These are phyloP conservation scores for Eupristina koningsbergeri DNA, from an alignment of 1,140 invertebrate genomes.

Conservation along the genomic window DNA sequence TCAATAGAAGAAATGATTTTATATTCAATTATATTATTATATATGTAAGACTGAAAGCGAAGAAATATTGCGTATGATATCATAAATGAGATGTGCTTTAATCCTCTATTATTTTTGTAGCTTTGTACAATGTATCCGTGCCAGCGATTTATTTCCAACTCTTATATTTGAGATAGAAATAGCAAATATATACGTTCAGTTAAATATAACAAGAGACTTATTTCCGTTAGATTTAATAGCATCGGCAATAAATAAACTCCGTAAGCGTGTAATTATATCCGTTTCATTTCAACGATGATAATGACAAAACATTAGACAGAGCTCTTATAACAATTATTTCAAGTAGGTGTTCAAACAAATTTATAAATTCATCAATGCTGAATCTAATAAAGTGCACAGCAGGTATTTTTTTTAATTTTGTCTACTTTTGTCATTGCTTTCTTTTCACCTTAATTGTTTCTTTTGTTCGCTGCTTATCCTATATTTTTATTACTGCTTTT, in stretches of 20 bases:
- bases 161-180: background rate
- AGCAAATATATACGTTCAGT: slow-evolving; percentile 2
- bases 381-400: background rate
- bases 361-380: slow-evolving; percentile 52
- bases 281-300: background rate
- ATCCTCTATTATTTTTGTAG: background rate
- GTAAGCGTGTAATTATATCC: slow-evolving; percentile 45
- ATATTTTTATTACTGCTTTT: no score
- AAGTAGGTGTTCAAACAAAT: slow-evolving; percentile 20
- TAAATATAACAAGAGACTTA: slow-evolving; percentile 35
- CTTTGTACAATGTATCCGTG: background rate
- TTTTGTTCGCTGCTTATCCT: no score
- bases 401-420: background rate
- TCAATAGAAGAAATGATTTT: slow-evolving; percentile 42
- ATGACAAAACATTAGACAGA: background rate
- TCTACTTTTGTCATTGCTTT: no score
- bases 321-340: slow-evolving; percentile 49
- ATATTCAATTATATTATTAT: slow-evolving; percentile 20
- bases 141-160: background rate
- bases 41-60: slow-evolving; percentile 48
- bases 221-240: slow-evolving; percentile 6
- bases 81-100: slow-evolving; percentile 21
- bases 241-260: slow-evolving; percentile 38
- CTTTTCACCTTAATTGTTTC: background rate
- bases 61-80: background rate